phyloP scores from a whole-genome alignment of 1,140 invertebrate species.

The Tetragonula clypearis region DNA sequence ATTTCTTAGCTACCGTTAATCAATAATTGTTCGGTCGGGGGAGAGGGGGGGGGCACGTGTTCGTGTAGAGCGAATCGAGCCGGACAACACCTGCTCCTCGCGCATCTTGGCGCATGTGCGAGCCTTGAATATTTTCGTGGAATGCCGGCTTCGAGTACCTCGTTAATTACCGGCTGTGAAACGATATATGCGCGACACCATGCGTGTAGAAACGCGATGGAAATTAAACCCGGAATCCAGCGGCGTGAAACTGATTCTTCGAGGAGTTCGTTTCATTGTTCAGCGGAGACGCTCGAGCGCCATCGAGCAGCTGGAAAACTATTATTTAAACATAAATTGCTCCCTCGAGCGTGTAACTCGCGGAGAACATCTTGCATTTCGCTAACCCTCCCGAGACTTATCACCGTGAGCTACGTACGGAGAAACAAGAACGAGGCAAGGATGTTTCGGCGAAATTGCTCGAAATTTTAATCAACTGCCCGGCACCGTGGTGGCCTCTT shows the following conservation, averaged over 20 bases:
- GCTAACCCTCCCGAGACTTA: background rate
- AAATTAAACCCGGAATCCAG: no score
- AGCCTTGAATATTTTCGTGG: background rate
- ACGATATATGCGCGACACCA: background rate
- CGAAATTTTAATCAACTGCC: background rate
- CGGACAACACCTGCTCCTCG: conserved; percentile 26
- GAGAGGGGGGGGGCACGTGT: conserved; percentile 44
- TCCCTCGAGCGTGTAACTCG: background rate
- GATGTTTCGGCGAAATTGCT: background rate
- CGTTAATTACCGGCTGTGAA: background rate
- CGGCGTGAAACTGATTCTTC: background rate
- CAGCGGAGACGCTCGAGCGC: background rate
- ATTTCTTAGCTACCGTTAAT: conserved; percentile 58
- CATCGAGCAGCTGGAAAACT: background rate
- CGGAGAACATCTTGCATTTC: background rate
- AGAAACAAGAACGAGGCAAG: background rate
- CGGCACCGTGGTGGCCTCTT: background rate
- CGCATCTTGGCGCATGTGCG: conserved; percentile 39
- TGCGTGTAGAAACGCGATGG: background rate
- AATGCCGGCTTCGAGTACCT: background rate
- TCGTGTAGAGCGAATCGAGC: conserved; percentile 40
- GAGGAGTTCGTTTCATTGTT: background rate
- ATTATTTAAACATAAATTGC: conserved; percentile 1
- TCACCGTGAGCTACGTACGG: background rate
- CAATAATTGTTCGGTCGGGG: conserved; percentile 46